Evolutionary conservation across 2,797 vertebrate genomes (phyloP).

Genomic region (Pseudomugil tenellus): DNA sequence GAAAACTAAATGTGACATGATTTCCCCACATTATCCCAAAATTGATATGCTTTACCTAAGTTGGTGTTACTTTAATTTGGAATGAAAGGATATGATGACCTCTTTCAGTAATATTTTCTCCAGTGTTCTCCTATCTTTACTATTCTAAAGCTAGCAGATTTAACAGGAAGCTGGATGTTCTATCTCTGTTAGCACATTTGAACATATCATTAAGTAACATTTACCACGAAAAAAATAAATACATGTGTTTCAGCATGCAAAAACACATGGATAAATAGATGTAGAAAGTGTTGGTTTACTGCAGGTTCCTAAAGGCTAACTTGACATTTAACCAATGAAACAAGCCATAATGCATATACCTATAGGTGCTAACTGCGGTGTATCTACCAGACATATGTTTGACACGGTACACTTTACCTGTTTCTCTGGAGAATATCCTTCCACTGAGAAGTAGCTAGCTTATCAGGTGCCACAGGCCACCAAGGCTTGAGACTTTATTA

Average conservation of each 20-base stretch:
- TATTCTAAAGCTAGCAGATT: background rate
- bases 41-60: too few relatives aligned
- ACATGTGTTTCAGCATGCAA: background rate
- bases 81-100: too few relatives aligned
- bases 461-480: slow-evolving; percentile 37
- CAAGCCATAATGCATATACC: slow-evolving; percentile 15
- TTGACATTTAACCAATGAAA: background rate
- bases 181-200: too few relatives aligned
- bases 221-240: background rate
- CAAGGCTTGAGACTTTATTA: slow-evolving; percentile 68
- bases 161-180: background rate
- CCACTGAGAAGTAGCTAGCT: slow-evolving; percentile 21
- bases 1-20: too few relatives aligned
- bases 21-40: too few relatives aligned
- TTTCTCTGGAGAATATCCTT: slow-evolving; percentile 31
- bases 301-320: too few relatives aligned
- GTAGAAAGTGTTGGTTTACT: too few relatives aligned
- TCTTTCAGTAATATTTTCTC: background rate
- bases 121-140: background rate
- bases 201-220: too few relatives aligned
- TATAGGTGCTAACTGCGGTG: slow-evolving; percentile 17
- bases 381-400: slow-evolving; percentile 54
- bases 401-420: slow-evolving; percentile 35
- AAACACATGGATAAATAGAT: too few relatives aligned
- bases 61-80: too few relatives aligned